A percentile compares a stretch with the other conserved stretches of the same genome.
Conservation (phyloP, 2,113 vertebrate species). For the Chloroceryle aenea region DNA sequence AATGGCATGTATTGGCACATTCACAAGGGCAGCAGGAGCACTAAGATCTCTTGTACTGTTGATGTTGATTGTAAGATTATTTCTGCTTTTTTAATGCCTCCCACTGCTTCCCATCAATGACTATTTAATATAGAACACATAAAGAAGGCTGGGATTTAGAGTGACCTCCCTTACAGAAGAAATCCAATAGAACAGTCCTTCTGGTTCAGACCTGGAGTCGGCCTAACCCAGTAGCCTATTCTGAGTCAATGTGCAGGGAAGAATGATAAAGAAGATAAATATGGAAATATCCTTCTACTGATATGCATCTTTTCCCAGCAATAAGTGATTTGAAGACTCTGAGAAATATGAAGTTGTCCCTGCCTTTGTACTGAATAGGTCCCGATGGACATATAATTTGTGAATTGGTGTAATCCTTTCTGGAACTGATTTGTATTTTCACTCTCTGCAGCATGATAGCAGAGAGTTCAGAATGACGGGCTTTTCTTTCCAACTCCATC, state of each 20-base stretch:
- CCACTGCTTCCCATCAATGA: background rate
- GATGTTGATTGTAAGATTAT: background rate
- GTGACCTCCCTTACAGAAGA: background rate
- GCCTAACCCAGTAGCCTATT: background rate
- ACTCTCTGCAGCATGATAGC: background rate
- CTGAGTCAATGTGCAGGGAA: background rate
- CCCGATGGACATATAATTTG: accelerated
- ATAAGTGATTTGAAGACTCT: background rate
- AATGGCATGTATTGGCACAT: background rate
- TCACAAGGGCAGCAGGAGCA: background rate
- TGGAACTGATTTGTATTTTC: background rate
- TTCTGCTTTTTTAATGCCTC: background rate
- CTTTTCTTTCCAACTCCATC: background rate
- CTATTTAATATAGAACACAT: background rate
- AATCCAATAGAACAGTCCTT: background rate
- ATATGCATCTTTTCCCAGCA: background rate
- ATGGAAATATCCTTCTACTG: background rate
- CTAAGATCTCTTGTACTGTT: background rate
- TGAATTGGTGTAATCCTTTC: background rate
- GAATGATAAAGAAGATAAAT: background rate
- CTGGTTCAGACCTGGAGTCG: background rate
- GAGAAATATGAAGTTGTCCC: background rate
- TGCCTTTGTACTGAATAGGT: background rate
- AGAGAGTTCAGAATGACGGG: background rate
- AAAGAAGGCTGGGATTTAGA: background rate